These are phyloP conservation scores for Paracanthobrama guichenoti DNA, from an alignment of 2,113 vertebrate genomes.

Conservation along the genomic window DNA sequence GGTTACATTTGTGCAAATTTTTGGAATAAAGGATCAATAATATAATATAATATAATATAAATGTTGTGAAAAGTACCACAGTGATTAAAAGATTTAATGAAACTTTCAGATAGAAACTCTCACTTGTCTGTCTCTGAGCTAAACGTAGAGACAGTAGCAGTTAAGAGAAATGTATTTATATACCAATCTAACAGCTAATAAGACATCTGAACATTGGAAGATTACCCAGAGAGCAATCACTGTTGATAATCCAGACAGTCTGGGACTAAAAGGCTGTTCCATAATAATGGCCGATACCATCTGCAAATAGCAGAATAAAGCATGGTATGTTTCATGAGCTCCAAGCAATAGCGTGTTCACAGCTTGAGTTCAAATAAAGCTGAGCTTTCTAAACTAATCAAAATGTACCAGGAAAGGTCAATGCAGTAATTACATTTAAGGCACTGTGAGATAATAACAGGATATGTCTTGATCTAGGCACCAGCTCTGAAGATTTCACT, in stretches of 20 bases:
- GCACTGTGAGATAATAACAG: slow-evolving; percentile 42
- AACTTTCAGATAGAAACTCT: neutral
- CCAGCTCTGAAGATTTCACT: slow-evolving; percentile 14
- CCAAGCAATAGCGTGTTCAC: slow-evolving; percentile 14
- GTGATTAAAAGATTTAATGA: neutral
- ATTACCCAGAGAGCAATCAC: neutral
- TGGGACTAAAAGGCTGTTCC: neutral
- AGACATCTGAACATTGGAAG: neutral
- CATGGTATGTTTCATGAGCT: slow-evolving; percentile 5
- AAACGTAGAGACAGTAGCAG: neutral
- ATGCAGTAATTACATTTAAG: slow-evolving; percentile 46
- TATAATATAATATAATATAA: too few species aligned
- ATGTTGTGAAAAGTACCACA: too few species aligned
- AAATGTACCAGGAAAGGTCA: slow-evolving; percentile 45
- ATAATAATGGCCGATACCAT: slow-evolving; percentile 2
- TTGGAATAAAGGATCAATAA: too few species aligned
- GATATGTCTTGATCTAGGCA: slow-evolving; percentile 11
- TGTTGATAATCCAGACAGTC: slow-evolving; percentile 6
- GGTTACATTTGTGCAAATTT: too few species aligned
- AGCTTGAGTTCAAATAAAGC: slow-evolving; percentile 29
- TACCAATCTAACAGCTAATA: neutral
- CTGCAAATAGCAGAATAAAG: slow-evolving; percentile 8
- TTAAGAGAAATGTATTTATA: neutral
- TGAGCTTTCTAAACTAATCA: slow-evolving; percentile 44
- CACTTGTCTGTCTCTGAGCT: neutral